These are phyloP conservation scores for Gisinianus flammeolus DNA, from an alignment of 2,888 invertebrate species.

Conservation along the genomic window DNA sequence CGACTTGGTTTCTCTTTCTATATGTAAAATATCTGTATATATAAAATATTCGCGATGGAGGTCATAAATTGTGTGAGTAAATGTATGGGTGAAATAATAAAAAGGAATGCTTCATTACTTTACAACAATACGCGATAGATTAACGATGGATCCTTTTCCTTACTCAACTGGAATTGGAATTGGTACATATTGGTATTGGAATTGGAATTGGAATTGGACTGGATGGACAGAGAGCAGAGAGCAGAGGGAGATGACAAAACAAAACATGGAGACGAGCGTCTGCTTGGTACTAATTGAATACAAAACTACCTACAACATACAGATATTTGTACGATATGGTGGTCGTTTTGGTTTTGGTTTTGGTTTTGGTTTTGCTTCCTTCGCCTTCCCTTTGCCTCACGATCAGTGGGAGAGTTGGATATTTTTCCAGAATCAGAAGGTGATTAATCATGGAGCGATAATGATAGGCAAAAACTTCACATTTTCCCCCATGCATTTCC, in stretches of 20 bases:
- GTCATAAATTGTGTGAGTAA: constrained; percentile 23
- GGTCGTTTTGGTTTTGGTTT: background rate
- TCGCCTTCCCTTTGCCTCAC: too few species aligned
- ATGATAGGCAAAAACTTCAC: constrained; percentile 20
- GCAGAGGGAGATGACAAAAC: too few species aligned
- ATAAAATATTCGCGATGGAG: too few species aligned
- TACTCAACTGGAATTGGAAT: too few species aligned
- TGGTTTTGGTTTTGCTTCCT: background rate
- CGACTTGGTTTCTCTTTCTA: too few species aligned
- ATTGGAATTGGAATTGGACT: constrained; percentile 1
- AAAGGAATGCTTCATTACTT: constrained; percentile 26
- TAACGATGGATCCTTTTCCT: background rate
- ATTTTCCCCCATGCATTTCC: background rate
- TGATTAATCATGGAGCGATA: constrained; percentile 30
- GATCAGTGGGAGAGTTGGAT: background rate
- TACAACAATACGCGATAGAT: constrained; percentile 12
- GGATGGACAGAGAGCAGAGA: background rate
- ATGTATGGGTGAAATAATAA: constrained; percentile 27
- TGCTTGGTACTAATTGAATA: background rate
- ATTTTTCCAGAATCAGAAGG: background rate
- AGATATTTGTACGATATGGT: background rate
- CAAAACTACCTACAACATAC: background rate
- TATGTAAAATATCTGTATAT: too few species aligned
- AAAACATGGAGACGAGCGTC: background rate
- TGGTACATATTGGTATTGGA: too few species aligned